Evolutionary conservation across 1,140 invertebrate genomes (phyloP), one percentile per base, ranked within the genome.

Genomic region (Harlomillsia oculata): DNA sequence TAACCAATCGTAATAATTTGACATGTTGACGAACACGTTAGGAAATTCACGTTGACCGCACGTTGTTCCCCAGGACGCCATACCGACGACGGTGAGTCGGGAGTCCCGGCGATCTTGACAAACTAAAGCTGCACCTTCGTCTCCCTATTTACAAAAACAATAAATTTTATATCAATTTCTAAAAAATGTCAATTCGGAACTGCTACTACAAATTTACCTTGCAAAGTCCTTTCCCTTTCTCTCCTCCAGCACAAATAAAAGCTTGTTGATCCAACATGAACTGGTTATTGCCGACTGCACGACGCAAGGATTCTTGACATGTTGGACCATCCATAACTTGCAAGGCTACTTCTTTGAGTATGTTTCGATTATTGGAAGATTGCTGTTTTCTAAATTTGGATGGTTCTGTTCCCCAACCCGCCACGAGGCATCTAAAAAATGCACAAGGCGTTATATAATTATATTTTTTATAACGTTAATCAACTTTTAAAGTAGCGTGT

Each of bases 241-340:
- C 82, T 1, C 83, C 84, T 16, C 85, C 85, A 39, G 84, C 85
- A 62, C 85, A 87, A 6, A 87, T 70, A 65, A 87, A 87, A 28
- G 80, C 82, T 0, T 69, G 75, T 41, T 75, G 75, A 57, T 82
- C 78, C 0, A 86, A 70, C 9, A 72, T 69, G 63, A 79, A 88
- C 18, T 67, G 68, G 0, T 76, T 49, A 1, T 84, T 83, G 0
- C 86, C 74, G 6, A 83, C 75, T 0, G 84, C 85, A 1, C 69
- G 66, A 21, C 76, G 72, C 37, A 87, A 69, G 9, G 75, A 74
- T 8, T 71, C 68, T 68, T 87, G 79, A 60, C 85, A 88, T 13
- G 74, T 71, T 2, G 70, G 68, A 4, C 76, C 69, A 20, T 74
- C 71, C 11, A 84, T 66, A 26, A 88, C 74, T 0, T 81, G 78